Conservation (phyloP, 2,888 invertebrate genomes). For the Gisinianus flammeolus region DNA sequence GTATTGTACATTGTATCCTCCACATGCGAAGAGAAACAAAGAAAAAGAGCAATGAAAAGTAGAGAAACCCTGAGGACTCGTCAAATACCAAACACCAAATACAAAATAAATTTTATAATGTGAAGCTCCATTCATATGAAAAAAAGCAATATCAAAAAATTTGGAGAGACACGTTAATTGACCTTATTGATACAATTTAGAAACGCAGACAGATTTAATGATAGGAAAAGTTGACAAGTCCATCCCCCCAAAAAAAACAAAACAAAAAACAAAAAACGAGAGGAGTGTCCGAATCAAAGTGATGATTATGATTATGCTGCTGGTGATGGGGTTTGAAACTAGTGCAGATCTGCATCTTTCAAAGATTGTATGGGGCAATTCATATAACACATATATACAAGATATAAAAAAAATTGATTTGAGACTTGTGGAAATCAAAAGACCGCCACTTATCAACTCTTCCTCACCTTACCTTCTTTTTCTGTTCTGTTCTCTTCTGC, state of each 20-base stretch:
- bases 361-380: no score
- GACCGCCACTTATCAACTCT: constrained; percentile 3
- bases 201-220: background rate
- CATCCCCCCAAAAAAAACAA: background rate
- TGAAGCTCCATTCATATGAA: no score
- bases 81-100: no score
- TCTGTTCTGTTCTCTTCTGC: background rate
- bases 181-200: constrained; percentile 16
- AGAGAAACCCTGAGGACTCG: no score
- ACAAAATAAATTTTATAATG: no score
- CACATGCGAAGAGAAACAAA: no score
- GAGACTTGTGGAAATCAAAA: background rate
- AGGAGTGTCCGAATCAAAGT: constrained; percentile 6
- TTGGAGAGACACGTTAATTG: constrained; percentile 5
- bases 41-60: no score
- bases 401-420: background rate
- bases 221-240: constrained; percentile 13
- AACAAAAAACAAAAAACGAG: background rate
- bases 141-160: no score
- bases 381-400: no score
- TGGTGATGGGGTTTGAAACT: no score
- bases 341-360: background rate
- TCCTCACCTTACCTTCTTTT: background rate
- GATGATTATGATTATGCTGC: no score
- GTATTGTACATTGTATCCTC: background rate